These are phyloP conservation scores for Agrochola circellaris DNA, from an alignment of 2,888 invertebrate genomes.

Conservation along the genomic window DNA sequence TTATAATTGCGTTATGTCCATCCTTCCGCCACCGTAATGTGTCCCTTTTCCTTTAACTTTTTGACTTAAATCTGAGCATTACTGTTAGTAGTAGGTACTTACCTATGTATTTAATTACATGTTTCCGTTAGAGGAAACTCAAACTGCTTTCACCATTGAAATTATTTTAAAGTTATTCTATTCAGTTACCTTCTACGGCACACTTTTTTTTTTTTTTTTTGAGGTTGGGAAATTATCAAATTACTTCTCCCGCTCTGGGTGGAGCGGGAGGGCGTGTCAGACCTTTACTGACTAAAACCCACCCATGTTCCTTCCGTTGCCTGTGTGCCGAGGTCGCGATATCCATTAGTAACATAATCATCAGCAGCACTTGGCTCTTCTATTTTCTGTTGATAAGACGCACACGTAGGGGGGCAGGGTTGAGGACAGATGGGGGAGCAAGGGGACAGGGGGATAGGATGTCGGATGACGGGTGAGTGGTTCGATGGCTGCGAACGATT, in stretches of 20 bases:
- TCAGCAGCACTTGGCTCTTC: background rate
- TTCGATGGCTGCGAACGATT: conserved; percentile 49
- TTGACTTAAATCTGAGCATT: conserved; percentile 14
- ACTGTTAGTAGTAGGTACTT: background rate
- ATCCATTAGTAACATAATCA: background rate
- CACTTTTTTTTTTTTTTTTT: too few species aligned
- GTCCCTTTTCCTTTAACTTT: conserved; percentile 33
- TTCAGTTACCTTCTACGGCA: background rate
- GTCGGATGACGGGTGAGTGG: conserved; percentile 20
- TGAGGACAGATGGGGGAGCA: background rate
- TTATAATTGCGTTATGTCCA: conserved; percentile 32
- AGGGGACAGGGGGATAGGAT: background rate
- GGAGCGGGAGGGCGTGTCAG: too few species aligned
- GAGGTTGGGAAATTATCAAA: too few species aligned
- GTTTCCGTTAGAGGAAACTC: background rate
- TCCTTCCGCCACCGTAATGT: background rate
- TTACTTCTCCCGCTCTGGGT: too few species aligned
- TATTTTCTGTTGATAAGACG: conserved; percentile 20
- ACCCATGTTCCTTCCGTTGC: too few species aligned
- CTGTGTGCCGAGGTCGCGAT: too few species aligned
- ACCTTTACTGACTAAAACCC: too few species aligned
- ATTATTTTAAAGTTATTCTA: background rate
- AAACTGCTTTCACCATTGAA: background rate
- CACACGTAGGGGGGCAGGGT: background rate
- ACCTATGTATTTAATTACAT: background rate